These are phyloP conservation scores for Cathartes aura DNA, from an alignment of 2,113 vertebrate genomes.

Conservation along the genomic window DNA sequence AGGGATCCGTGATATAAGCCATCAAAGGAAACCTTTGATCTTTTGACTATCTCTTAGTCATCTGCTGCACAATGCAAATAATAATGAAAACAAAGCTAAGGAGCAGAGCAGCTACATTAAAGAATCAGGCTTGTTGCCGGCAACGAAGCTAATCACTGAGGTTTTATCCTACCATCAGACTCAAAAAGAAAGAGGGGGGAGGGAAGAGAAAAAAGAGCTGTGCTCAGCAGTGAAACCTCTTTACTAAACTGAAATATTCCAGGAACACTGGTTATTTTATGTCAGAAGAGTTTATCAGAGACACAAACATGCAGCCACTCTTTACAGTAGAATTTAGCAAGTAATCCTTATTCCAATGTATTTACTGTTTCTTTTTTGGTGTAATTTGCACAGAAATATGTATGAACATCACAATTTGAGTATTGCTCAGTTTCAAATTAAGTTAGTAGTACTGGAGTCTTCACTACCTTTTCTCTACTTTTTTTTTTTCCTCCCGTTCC, in stretches of 20 bases:
- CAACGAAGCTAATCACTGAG: constrained; percentile 50
- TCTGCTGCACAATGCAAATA: constrained; percentile 67
- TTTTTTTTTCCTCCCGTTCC: background rate
- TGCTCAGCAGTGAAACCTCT: background rate
- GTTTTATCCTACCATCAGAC: constrained; percentile 36
- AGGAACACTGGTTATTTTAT: background rate
- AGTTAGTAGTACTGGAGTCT: background rate
- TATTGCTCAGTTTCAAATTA: background rate
- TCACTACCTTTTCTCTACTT: background rate
- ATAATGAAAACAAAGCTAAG: constrained; percentile 61
- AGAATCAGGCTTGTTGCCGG: constrained; percentile 55
- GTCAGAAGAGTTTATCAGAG: background rate
- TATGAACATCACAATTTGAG: background rate
- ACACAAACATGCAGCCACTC: background rate
- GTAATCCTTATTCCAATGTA: background rate
- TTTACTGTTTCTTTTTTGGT: background rate
- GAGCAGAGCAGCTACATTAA: constrained; percentile 57
- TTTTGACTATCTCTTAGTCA: constrained; percentile 69
- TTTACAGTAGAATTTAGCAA: background rate
- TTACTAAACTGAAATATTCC: constrained; percentile 10
- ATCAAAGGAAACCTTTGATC: constrained; percentile 77
- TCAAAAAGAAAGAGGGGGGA: background rate
- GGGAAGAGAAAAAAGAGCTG: background rate
- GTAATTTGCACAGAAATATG: background rate
- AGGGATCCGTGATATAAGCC: constrained; percentile 69